Percentiles rank a stretch among this genome's conserved stretches.
Conservation (phyloP, 2,113 vertebrate species). For the Pipra filicauda region DNA sequence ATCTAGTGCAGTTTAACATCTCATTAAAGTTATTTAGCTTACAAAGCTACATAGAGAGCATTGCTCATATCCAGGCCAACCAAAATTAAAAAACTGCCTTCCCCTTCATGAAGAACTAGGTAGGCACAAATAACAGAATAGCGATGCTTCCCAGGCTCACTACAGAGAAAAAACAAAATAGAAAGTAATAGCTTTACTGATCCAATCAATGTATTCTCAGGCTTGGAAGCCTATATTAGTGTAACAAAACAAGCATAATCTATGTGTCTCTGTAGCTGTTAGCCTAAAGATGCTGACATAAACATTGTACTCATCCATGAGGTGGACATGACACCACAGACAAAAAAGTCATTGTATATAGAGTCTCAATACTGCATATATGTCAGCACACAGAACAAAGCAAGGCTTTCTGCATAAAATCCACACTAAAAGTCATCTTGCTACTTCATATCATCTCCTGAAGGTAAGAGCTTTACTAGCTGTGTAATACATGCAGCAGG, state of each 20-base stretch:
- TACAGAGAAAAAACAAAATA: not conserved
- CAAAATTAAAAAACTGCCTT: not conserved
- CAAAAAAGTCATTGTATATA: constrained; percentile 32
- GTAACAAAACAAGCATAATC: not conserved
- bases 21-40: not conserved
- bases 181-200: not conserved
- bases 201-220: not conserved
- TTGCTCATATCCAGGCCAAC: not conserved
- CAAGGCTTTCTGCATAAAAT: constrained; percentile 15
- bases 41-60: not conserved
- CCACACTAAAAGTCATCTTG: not conserved
- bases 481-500: not conserved
- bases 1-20: not conserved
- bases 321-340: not conserved
- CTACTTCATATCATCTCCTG: not conserved
- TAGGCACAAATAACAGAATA: not conserved
- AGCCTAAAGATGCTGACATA: not conserved
- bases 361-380: not conserved
- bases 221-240: not conserved
- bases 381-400: constrained; percentile 42
- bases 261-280: not conserved
- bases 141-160: not conserved
- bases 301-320: not conserved
- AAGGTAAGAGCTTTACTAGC: not conserved
- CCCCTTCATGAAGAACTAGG: not conserved